Evolutionary conservation across 2,888 invertebrate species (phyloP), one percentile per base, ranked within the genome.

Genomic region (Tipula lateralis): DNA sequence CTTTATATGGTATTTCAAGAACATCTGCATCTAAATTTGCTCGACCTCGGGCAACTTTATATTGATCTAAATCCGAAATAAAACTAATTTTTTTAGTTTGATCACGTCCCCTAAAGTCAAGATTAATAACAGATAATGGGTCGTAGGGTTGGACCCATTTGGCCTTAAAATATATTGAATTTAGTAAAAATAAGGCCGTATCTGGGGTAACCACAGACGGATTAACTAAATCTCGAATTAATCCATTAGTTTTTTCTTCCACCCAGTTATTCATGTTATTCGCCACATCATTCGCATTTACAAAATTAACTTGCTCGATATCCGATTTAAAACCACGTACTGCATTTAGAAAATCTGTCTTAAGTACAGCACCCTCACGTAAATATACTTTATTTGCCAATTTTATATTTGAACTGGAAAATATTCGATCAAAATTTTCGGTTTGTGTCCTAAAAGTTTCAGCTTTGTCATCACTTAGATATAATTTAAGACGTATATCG

Each of bases 261-360:
- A 83, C 83, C 83, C 83, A 83, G 2, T 36, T 3, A 83, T 83
- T 83, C 3, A 83, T 83, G 19, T 83, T 83, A 12, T 4, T 12
- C 19, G 83, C 16, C 0, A 34, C 34, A 1, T 5, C 36, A 6
- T 34, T 4, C 19, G 30, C 9, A 1, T 83, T 5, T 13, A 1
- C 3, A 19, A 83, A 83, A 83, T 83, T 24, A 19, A 83, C 83
- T 36, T 83, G 83, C 19, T 83, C 83, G 12, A 83, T 83, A 9
- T 34, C 19, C 0, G 32, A 30, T 1, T 36, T 16, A n/a, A 34
- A 34, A 19, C 19, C 34, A 5, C 9, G 19, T 16, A 83, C 34
- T 1, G 12, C 36, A 12, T 7, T 34, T 83, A 36, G 7, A 19
- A 34, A 83, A 19, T 12, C 12, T 19, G 83, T 1, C 1, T 19